Conservation (phyloP, 1,140 invertebrate species). For the Apis mellifera region Amel_HAv3.1 CM009936.2:1638501-1639000, state of each 20-base stretch:
- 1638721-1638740: constrained; percentile 48
- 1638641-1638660: constrained; percentile 66
- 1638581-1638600: not conserved
- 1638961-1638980: not conserved
- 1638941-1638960: not conserved
- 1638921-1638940: constrained; percentile 25
- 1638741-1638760: constrained; percentile 64
- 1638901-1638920: constrained; percentile 24
- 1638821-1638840: constrained; percentile 45
- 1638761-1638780: constrained; percentile 72
- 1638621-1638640: constrained; percentile 17
- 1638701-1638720: constrained; percentile 54
- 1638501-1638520: constrained; percentile 16
- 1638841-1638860: constrained; percentile 64
- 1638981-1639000: not conserved
- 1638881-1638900: constrained; percentile 49
- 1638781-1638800: constrained; percentile 71
- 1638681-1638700: constrained; percentile 62
- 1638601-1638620: not conserved
- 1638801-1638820: constrained; percentile 46
- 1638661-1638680: constrained; percentile 58
- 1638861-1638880: constrained; percentile 68
- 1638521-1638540: not conserved
- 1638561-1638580: constrained; percentile 33
- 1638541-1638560: not conserved